These are phyloP conservation scores for Ranitomeya variabilis DNA, from an alignment of 2,113 vertebrate species.

Conservation along the genomic window DNA sequence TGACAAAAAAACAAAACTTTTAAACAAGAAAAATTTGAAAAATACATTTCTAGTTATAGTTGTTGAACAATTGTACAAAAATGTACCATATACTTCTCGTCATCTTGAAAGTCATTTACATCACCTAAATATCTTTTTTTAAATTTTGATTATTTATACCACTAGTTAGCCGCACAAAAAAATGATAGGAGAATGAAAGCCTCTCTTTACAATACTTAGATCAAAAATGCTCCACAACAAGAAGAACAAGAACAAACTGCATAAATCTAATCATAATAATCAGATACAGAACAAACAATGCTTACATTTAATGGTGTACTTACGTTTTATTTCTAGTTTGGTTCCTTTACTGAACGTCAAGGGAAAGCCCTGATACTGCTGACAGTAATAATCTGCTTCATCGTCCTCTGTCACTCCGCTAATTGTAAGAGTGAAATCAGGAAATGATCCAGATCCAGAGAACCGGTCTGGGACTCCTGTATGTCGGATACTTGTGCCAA, in stretches of 20 bases:
- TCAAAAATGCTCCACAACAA: background rate
- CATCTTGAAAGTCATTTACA: background rate
- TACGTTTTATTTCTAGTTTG: constrained; percentile 59
- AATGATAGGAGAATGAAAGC: too few relatives aligned
- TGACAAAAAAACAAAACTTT: background rate
- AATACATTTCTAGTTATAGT: background rate
- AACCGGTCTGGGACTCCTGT: background rate
- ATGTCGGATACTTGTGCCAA: accelerated
- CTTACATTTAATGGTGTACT: constrained; percentile 54
- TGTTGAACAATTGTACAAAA: background rate
- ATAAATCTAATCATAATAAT: background rate
- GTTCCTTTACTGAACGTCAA: background rate
- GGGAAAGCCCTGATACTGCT: accelerated
- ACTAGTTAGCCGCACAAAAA: too few relatives aligned
- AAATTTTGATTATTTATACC: background rate
- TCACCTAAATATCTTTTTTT: too few relatives aligned
- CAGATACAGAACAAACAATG: background rate
- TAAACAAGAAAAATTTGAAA: background rate
- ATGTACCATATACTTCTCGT: background rate
- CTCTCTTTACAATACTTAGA: background rate
- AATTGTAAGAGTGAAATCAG: background rate
- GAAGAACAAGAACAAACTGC: background rate
- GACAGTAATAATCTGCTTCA: background rate
- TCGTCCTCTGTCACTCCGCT: constrained; percentile 17
- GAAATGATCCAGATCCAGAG: constrained; percentile 58